These are phyloP conservation scores for Scophthalmus maximus DNA, from an alignment of 2,113 vertebrate genomes.

Conservation along the genomic window DNA sequence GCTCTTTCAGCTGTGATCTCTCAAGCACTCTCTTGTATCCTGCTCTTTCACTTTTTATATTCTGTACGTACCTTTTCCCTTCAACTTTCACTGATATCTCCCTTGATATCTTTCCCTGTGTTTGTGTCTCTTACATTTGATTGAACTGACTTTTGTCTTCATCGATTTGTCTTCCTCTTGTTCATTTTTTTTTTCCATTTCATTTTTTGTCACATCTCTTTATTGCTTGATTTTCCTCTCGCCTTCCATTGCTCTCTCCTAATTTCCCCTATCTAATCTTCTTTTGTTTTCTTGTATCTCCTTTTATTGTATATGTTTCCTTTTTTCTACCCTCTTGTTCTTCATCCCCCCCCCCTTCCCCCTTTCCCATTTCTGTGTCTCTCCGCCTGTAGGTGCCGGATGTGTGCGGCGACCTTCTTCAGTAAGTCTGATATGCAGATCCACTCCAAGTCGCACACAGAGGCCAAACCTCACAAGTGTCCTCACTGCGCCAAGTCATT, in stretches of 20 bases:
- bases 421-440: conserved; percentile 99
- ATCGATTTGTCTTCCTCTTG: conserved; percentile 29
- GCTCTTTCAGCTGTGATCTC: conserved; percentile 42
- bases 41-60: conserved; percentile 50
- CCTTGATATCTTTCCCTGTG: conserved; percentile 38
- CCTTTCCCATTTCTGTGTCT: conserved; percentile 80
- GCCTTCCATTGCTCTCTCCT: neutral
- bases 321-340: conserved; percentile 50
- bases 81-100: conserved; percentile 56
- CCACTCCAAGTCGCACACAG: conserved; percentile 99
- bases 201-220: conserved; percentile 37
- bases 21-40: conserved; percentile 17
- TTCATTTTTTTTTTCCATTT: conserved; percentile 17
- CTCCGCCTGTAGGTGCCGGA: conserved; percentile 94
- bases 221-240: conserved; percentile 26
- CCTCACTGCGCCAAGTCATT: conserved; percentile 99
- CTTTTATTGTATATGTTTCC: conserved; percentile 20
- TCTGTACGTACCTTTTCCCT: conserved; percentile 43
- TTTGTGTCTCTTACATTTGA: conserved; percentile 28
- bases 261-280: conserved; percentile 6
- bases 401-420: conserved; percentile 99
- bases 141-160: conserved; percentile 15
- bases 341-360: conserved; percentile 57
- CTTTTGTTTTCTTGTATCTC: conserved; percentile 25
- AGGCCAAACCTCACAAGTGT: conserved; percentile 99